Base-by-base conservation (phyloP, 2,797 vertebrate genomes). In the Thamnophis elegans region DNA sequence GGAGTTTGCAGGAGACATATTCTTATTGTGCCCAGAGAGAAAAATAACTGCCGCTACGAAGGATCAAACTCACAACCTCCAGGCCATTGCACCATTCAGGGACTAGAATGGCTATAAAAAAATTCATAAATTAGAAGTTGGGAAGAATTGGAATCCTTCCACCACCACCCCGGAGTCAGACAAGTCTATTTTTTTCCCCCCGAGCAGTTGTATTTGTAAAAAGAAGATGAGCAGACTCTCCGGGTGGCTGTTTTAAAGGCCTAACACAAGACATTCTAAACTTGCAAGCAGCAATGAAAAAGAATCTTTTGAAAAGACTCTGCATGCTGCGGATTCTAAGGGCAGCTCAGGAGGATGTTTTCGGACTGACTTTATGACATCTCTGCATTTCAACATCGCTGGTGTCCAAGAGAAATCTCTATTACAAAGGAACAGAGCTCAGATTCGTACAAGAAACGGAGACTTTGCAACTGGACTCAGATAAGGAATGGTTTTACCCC, bases 61-160 rank as follows among this genome's bases (percentile, higher is more conserved):
- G 59, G 59, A 60, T 60, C 1, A 7, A 60, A 60, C 59, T 60
- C 25, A 26, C 59, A 26, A 26, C 25, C 25, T 26, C 59, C 3
- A 60, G 25, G 25, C 59, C 3, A 26, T 22, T 0, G 3, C 10
- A 26, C 3, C 59, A 60, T 3, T 60, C 25, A 56, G 78, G 28
- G 90, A 73, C 54, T 1, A 59, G 82, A 85, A 93, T 94, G 94
- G 94, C 92, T 36, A 94, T 94, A 68, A 78, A 91, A 91, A 91
- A 90, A 42, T 87, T 93, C 90, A 89, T 96, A 94, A 95, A 92
- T 95, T 94, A 95, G 89, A 78, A 93, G 91, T 36, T 36, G 94
- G 90, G 93, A 55, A 96, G 36, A 91, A 91, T n/a, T 42, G 78
- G 94, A 91, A 91, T 60, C 90, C 56, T 94, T 93, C 89, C 28